Evolutionary conservation across 2,888 invertebrate genomes (phyloP).

Genomic region (Micoletzkya japonica): DNA sequence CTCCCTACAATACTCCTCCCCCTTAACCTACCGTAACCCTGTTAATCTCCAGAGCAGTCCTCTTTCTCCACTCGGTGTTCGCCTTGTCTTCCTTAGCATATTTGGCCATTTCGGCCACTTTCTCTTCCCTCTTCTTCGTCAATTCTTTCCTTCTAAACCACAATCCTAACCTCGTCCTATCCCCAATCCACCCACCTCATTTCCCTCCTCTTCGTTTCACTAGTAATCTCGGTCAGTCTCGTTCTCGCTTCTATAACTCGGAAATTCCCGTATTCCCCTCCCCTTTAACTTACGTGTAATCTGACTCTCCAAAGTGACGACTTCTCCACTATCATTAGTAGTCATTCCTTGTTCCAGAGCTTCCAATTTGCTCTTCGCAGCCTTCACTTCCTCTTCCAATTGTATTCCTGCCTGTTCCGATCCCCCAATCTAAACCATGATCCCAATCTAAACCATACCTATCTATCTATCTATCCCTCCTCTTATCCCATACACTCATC

Average conservation of each 20-base stretch:
- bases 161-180: background rate
- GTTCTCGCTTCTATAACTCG: conserved; percentile 75
- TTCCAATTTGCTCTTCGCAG: conserved; percentile 69
- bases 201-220: conserved; percentile 76
- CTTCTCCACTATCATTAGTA: conserved; percentile 76
- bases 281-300: conserved; percentile 73
- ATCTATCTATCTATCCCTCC: no score
- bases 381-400: conserved; percentile 74
- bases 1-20: background rate
- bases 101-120: conserved; percentile 34
- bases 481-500: background rate
- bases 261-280: background rate
- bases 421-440: conserved; percentile 69
- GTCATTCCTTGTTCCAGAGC: conserved; percentile 82
- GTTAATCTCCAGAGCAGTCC: background rate
- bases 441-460: background rate
- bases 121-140: conserved; percentile 32
- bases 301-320: conserved; percentile 83
- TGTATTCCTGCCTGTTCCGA: conserved; percentile 74
- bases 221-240: conserved; percentile 77
- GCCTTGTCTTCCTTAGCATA: conserved; percentile 53
- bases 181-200: background rate
- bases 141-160: conserved; percentile 30
- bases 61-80: background rate
- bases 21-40: background rate